Evolutionary conservation across 2,888 invertebrate genomes (phyloP), one percentile per base, ranked within the genome.

Genomic region (Zaprionus lineosus): DNA sequence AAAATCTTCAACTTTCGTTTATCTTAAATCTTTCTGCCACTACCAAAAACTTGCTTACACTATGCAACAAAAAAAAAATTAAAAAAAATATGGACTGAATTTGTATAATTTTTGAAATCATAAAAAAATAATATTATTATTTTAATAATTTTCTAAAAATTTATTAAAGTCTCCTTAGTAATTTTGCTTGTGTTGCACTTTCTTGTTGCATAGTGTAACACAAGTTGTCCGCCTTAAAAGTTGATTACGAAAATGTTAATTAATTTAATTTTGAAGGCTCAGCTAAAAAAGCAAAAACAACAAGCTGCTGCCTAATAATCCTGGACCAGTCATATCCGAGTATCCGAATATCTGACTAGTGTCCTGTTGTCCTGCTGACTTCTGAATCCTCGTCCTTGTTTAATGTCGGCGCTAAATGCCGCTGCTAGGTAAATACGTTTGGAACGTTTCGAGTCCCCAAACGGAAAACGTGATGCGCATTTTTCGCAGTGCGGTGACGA

Each of bases 391-490:
- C 21, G 14, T 18, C 43, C 56, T 55, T 36, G 57, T 74, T 83
- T 71, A 61, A 81, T 56, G 68, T 41, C 33, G 50, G 39, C 57
- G 77, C 60, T 77, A 69, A 82, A 82, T 83, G 76, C 75, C 66
- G 65, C 61, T 63, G 56, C 67, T 71, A 86, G 77, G 82, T 81
- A 81, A 86, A 86, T 67, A 74, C 71, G 52, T 53, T 58, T 39
- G 55, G 40, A 59, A 52, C 77, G 47, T 58, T 67, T 58, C 43
- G 21, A 44, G 51, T 78, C 85, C 62, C 68, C 63, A 61, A 81
- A 81, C 84, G 59, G 24, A 66, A 40, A 81, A 82, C 86, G 82
- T 82, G 86, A 86, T 84, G 85, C 83, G 86, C 82, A 86, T 82
- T 86, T 82, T 77, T 82, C 72, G 83, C 78, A 81, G 28, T 76